A percentile compares a stretch with the other conserved stretches of the same genome.
Evolutionary conservation across 1,140 invertebrate genomes (phyloP).

Genomic region (Battus philenor): DNA sequence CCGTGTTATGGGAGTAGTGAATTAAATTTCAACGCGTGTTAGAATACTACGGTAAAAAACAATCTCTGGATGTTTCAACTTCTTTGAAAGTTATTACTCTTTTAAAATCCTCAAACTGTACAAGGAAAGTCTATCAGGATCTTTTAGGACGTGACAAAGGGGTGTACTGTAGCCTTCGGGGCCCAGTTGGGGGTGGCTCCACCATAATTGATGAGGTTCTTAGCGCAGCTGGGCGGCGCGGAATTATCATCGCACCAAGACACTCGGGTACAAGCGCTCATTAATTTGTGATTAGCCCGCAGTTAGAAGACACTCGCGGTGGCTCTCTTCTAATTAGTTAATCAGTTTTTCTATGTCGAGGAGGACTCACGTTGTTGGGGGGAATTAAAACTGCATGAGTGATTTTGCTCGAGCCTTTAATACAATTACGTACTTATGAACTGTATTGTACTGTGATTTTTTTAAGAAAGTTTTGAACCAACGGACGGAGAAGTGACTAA

Average conservation of each 20-base stretch:
- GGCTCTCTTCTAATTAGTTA: constrained; percentile 64
- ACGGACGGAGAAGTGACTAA: too few species aligned
- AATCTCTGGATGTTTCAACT: too few species aligned
- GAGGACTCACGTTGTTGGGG: constrained; percentile 15
- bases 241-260: constrained; percentile 67
- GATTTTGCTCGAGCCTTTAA: not conserved
- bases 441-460: too few species aligned
- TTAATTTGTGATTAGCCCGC: constrained; percentile 74
- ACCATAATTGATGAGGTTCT: constrained; percentile 73
- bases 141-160: constrained; percentile 42
- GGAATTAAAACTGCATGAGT: constrained; percentile 28
- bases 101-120: too few species aligned
- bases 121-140: constrained; percentile 2
- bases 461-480: too few species aligned
- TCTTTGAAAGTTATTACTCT: too few species aligned
- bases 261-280: constrained; percentile 64
- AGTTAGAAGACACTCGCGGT: constrained; percentile 48
- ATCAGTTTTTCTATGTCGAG: constrained; percentile 49
- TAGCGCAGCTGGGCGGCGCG: constrained; percentile 64
- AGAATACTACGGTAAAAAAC: too few species aligned
- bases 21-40: too few species aligned
- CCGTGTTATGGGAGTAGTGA: too few species aligned
- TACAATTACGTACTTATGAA: constrained; percentile 18
- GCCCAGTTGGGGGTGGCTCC: constrained; percentile 45
- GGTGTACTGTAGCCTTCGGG: constrained; percentile 47